Evolutionary conservation across 2,888 invertebrate genomes (phyloP), one percentile per base, ranked within the genome.

Genomic region (Noctua comes): DNA sequence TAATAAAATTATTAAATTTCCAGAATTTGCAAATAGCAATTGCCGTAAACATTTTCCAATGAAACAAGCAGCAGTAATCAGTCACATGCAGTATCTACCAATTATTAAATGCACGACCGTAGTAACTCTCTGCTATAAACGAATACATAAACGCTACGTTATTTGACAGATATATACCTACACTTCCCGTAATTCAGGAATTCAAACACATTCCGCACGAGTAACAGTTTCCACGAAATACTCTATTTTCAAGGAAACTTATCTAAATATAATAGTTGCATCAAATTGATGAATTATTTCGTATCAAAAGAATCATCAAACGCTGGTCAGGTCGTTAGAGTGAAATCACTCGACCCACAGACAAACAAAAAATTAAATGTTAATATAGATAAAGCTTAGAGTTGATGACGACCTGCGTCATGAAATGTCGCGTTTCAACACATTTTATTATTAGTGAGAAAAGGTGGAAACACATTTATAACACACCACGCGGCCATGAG

Each of bases 381-480:
- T 76, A 73, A 76, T 80, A 74, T 40, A 76, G 73, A 79, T 75
- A 82, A 69, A 75, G 66, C 69, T 76, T 51, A 48, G 36, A 73
- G 36, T 69, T 31, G 43, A 31, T 85, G 70, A 82, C 70, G 70
- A 74, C 59, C 54, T 79, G 68, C 83, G 86, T 82, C 88, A 86
- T 43, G 64, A 75, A 24, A 64, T 73, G 70, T 87, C 80, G 71
- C 62, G 66, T 72, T 78, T 75, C 69, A 77, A 78, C 51, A 77
- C 27, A 73, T 80, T 80, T 72, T 82, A 77, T 76, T 85, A 78
- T 74, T 68, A 82, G 79, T 21, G 40, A 74, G n/a, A n/a, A 82
- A 82, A 78, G 82, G 48, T 78, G 54, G n/a, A 36, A 76, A 73
- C 65, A 79, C 40, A 76, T 64, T 76, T 66, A 48, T 54, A 69